A percentile compares a stretch with the other conserved stretches of the same genome.
These are phyloP conservation scores for Blera fallax DNA, from an alignment of 2,888 invertebrate species.

Conservation along the genomic window DNA sequence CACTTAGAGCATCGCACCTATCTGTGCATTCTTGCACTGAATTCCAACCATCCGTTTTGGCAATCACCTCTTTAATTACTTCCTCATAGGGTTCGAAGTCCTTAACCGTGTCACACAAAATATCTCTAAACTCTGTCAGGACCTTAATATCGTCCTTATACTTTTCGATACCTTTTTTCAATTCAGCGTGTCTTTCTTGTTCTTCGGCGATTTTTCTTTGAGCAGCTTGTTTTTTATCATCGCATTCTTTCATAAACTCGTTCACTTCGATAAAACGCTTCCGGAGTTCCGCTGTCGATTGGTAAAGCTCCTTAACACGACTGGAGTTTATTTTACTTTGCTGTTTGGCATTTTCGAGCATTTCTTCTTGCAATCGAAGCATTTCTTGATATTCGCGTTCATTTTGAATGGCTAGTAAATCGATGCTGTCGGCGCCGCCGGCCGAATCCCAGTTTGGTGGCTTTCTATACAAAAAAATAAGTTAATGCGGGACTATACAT, in stretches of 20 bases:
- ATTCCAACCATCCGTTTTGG: constrained; percentile 77
- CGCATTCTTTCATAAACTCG: constrained; percentile 80
- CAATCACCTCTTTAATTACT: constrained; percentile 79
- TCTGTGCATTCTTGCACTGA: constrained; percentile 80
- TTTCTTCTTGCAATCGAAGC: constrained; percentile 77
- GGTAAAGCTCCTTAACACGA: constrained; percentile 77
- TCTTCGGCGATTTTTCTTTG: constrained; percentile 76
- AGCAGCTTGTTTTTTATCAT: constrained; percentile 75
- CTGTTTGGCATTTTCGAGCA: constrained; percentile 77
- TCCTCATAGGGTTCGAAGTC: constrained; percentile 80
- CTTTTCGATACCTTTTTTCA: constrained; percentile 76
- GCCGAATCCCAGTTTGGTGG: constrained; percentile 81
- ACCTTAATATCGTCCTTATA: constrained; percentile 74
- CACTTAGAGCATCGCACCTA: constrained; percentile 81
- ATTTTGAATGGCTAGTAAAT: constrained; percentile 79
- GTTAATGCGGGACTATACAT: no score
- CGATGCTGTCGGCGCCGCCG: constrained; percentile 73
- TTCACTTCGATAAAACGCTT: constrained; percentile 80
- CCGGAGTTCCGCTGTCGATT: constrained; percentile 77
- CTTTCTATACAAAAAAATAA: constrained; percentile 75
- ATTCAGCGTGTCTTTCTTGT: constrained; percentile 75
- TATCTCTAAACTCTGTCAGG: constrained; percentile 76
- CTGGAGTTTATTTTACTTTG: constrained; percentile 76
- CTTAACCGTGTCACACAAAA: constrained; percentile 76
- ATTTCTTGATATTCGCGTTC: constrained; percentile 78